A percentile compares a stretch with the other conserved stretches of the same genome.
Evolutionary conservation across 2,113 vertebrate species (phyloP).

Genomic region (Tor tambroides): DNA sequence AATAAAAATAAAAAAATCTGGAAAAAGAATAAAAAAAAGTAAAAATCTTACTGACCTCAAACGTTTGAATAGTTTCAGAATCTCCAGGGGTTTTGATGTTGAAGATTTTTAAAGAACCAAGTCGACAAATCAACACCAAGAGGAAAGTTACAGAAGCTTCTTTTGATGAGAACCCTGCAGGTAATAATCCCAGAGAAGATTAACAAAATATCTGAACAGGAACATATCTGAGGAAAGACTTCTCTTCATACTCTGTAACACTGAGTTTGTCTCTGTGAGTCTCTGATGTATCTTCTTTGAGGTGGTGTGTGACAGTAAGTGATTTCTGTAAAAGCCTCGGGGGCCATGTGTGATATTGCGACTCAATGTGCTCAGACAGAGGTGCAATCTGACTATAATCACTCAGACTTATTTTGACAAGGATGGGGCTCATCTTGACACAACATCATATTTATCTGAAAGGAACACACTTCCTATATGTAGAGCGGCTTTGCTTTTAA

Average conservation of each 20-base stretch:
- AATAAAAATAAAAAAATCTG: no score
- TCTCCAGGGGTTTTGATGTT: not conserved
- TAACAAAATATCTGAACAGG: not conserved
- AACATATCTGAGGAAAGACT: not conserved
- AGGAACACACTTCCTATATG: not conserved
- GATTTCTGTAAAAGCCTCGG: constrained; percentile 4
- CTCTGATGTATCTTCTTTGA: constrained; percentile 8
- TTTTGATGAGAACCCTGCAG: not conserved
- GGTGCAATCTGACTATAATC: constrained; percentile 10
- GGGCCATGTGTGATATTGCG: not conserved
- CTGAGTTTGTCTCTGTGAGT: not conserved
- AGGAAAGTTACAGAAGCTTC: not conserved
- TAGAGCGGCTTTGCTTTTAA: not conserved
- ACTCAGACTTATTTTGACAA: constrained; percentile 19
- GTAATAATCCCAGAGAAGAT: not conserved
- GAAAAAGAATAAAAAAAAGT: no score
- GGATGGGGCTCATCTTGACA: not conserved
- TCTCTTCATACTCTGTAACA: not conserved
- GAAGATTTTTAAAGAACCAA: not conserved
- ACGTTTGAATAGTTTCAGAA: no score
- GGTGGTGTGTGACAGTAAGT: constrained; percentile 4
- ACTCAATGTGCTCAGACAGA: constrained; percentile 8
- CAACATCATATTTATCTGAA: not conserved
- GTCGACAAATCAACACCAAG: not conserved
- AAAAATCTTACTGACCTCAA: not conserved